Conservation (phyloP, 2,888 invertebrate genomes). For the Clusia tigrina region DNA sequence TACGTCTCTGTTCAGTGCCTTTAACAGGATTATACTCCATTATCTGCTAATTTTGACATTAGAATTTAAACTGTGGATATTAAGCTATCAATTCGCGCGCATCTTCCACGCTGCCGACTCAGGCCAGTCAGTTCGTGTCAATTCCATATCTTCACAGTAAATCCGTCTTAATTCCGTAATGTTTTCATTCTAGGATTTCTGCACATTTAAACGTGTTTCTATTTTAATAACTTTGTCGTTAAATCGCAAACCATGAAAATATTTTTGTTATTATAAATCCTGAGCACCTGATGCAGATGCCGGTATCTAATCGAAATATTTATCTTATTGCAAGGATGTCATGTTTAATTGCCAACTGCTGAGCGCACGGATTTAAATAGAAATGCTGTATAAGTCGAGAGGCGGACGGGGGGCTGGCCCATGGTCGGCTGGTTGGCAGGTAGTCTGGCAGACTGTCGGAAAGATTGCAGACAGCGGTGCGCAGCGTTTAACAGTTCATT, state of each 20-base stretch:
- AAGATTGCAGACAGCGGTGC: background rate
- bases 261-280: background rate
- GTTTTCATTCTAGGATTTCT: no score
- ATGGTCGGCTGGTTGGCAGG: background rate
- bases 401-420: background rate
- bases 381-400: background rate
- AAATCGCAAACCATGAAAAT: background rate
- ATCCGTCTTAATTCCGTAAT: no score
- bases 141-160: no score
- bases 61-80: no score
- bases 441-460: background rate
- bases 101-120: no score
- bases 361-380: constrained; percentile 9
- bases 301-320: constrained; percentile 40
- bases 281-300: background rate
- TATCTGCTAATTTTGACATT: no score
- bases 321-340: constrained; percentile 40
- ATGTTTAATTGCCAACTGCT: constrained; percentile 41
- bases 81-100: no score
- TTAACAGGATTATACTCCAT: no score
- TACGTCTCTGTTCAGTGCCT: no score
- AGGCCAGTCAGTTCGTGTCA: no score
- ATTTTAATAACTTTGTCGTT: background rate
- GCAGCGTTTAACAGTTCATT: constrained; percentile 29
- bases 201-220: no score